These are phyloP conservation scores for Caenorhabditis macrosperma DNA, from an alignment of 2,888 invertebrate species.

Conservation along the genomic window DNA sequence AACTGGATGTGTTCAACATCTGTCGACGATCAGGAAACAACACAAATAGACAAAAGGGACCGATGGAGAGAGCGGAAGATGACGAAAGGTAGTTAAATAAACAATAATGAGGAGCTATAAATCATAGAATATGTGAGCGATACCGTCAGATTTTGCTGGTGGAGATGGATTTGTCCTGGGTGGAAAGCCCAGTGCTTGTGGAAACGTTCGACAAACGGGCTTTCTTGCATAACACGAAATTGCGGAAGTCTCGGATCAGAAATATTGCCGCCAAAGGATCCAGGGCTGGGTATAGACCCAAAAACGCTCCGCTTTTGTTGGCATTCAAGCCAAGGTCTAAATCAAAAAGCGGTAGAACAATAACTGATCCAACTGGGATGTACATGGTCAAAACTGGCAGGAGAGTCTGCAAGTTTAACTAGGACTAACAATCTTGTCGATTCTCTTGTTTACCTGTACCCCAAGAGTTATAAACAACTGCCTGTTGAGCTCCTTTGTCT, in stretches of 20 bases:
- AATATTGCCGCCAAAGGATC: slow-evolving; percentile 39
- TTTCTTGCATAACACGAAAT: slow-evolving; percentile 22
- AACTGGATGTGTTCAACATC: too few relatives aligned
- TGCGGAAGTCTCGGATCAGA: slow-evolving; percentile 30
- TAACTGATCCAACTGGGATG: slow-evolving; percentile 30
- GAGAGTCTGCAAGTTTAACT: slow-evolving; percentile 30
- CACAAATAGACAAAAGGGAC: too few relatives aligned
- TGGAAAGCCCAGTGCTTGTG: too few relatives aligned
- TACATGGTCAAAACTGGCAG: slow-evolving; percentile 36
- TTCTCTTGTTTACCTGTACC: slow-evolving; percentile 26
- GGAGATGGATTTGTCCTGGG: too few relatives aligned
- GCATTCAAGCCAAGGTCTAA: slow-evolving; percentile 32
- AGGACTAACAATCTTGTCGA: too few relatives aligned
- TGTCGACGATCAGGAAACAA: too few relatives aligned
- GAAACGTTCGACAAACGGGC: too few relatives aligned
- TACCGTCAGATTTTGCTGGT: too few relatives aligned
- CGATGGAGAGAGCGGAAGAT: too few relatives aligned
- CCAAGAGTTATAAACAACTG: slow-evolving; percentile 29
- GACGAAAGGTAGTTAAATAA: too few relatives aligned
- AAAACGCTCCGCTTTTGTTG: slow-evolving; percentile 31
- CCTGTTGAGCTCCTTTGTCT: slow-evolving; percentile 29
- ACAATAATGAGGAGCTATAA: too few relatives aligned
- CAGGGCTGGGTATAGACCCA: slow-evolving; percentile 36
- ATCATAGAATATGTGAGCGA: too few relatives aligned
- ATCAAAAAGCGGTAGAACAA: slow-evolving; percentile 26